Evolutionary conservation across 2,113 vertebrate species (phyloP), one percentile per base, ranked within the genome.

Genomic region (Odontophorus gujanensis): DNA sequence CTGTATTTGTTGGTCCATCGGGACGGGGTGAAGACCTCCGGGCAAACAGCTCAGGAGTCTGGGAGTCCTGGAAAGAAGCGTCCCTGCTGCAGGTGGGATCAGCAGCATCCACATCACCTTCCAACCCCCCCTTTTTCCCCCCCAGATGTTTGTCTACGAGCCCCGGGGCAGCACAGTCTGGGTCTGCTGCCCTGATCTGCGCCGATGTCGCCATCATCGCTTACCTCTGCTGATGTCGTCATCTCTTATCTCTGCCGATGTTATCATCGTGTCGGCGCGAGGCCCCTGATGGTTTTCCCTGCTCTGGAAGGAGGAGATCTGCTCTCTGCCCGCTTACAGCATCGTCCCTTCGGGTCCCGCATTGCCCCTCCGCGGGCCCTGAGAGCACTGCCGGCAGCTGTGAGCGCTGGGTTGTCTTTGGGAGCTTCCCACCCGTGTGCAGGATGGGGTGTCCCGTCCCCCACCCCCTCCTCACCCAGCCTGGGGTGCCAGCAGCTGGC

Each of bases 261-360:
- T 55, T 55, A 55, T 55, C 53, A 18, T 11, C 1, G 4, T 1
- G 3, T 55, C 0, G 12, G 30, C 1, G 2, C 0, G 2, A 73
- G 81, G 45, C 13, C 3, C 7, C 32, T 3, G 10, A 21, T 1
- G 14, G 24, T 20, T 59, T 30, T 30, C n/a, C 51, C 5, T 2
- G 12, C 24, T 6, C 63, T 17, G 1, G 11, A 16, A 30, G 45
- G 28, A 20, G 7, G 40, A 28, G 40, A 21, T 74, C 25, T 1
- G 1, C 1, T 14, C 13, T 40, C 34, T 48, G 13, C 18, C 50
- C 7, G 6, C 0, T 11, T 13, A 13, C 11, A 18, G 13, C 7
- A 2, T 40, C 3, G 0, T 26, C 25, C 9, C 55, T 7, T 43
- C 7, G 42, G 61, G 61, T 3, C 12, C 13, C 7, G 25, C 40